Evolutionary conservation across 1,140 invertebrate species (phyloP), one percentile per base, ranked within the genome.

Genomic region (Caerostris extrusa): DNA sequence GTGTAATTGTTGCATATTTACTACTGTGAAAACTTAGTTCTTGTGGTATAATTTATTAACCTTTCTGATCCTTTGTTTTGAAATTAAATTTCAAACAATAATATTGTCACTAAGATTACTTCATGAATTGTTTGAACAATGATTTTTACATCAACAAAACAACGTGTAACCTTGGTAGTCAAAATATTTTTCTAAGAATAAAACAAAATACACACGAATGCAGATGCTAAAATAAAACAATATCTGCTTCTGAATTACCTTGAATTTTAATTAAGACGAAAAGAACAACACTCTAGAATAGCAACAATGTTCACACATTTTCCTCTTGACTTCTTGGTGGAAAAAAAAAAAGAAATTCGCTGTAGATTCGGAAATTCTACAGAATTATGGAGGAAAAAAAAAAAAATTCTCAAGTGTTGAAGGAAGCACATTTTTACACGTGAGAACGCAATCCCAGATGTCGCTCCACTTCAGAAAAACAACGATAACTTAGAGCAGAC

Each of bases 341-440:
- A 77, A 17, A 64, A 64, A 64, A 5, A 17, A 14, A 64, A 64
- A 12, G 10, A 3, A 64, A 64, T 64, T 77, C 53, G 8, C 71
- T 3, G 19, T 34, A 50, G 71, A 53, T 50, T 10, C 7, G 19
- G 71, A 12, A 77, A 77, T 50, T 77, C 71, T 10, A 3, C 71
- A 50, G 71, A 77, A 50, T 77, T 50, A 10, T n/a, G n/a, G n/a
- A n/a, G n/a, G n/a, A n/a, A n/a, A n/a, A n/a, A 34, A 77, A 50
- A 50, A 34, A 34, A 77, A 19, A 50, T 53, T 50, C 10, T n/a
- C 0, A 7, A 81, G 71, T 19, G 71, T 77, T n/a, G 8, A 7
- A 64, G 61, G 56, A n/a, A 83, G 82, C 55, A 83, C 82, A n/a
- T n/a, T n/a, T 83, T 71, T 83, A 61, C 50, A 57, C 85, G 12